Evolutionary conservation across 2,113 vertebrate genomes (phyloP), one percentile per base, ranked within the genome.

Genomic region (Ceratotherium simum): DNA sequence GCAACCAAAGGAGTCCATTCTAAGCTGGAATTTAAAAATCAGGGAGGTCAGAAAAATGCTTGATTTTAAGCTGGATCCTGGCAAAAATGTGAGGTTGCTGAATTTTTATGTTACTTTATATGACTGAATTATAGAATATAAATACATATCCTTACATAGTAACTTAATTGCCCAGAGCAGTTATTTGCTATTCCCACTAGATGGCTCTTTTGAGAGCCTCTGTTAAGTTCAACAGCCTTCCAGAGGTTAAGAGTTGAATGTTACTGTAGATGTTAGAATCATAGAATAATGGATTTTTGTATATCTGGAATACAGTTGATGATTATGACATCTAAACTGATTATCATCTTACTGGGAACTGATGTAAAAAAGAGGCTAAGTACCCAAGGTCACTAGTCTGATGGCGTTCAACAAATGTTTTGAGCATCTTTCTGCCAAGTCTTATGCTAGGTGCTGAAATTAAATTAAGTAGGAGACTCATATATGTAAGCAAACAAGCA

Each of bases 141-240:
- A 75, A 69, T 65, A 8, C 4, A 6, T 62, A 3, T 62, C 4
- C 69, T 91, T 85, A 60, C 36, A 75, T 51, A 70, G 12, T 60
- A 46, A 81, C 13, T 95, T 62, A 79, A 62, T 42, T 91, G 46
- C 31, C 21, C 33, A 64, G 46, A 72, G 27, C n/a, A 72, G 12
- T 92, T 85, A 56, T 62, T 86, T 89, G 51, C 25, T 14, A 13
- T 92, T 76, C 16, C 75, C 88, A 92, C 67, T 75, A 72, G 84
- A 70, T 73, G 75, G 64, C 64, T 79, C 64, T 67, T 92, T 51
- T 33, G 16, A 83, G 80, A 87, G 65, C 67, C 27, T 88, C 94
- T 82, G 13, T 64, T 94, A n/a, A 65, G 14, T 48, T 75, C 51
- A 69, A 0, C 31, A 69, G 29, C 69, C 91, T 70, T 89, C 56